Evolutionary conservation across 2,888 invertebrate genomes (phyloP).

Genomic region (Lingula anatina): DNA sequence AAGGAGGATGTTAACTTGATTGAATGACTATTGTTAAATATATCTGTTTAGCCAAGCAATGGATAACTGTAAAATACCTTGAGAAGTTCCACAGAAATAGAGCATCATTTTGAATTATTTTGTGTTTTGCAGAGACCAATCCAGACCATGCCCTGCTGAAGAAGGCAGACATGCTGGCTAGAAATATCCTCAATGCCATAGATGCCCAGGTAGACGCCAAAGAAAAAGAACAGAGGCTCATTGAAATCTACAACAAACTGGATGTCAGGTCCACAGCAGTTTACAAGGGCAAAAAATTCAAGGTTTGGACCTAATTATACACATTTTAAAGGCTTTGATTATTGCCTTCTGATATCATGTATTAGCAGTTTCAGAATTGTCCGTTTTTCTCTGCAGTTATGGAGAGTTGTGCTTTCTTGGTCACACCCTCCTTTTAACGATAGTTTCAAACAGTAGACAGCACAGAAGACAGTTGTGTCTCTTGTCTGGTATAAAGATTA

Average conservation of each 20-base stretch:
- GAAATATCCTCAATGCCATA: too few species aligned
- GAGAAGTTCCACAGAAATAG: background rate
- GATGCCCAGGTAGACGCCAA: constrained; percentile 90
- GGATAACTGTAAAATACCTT: too few species aligned
- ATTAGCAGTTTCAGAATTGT: background rate
- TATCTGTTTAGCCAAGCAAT: too few species aligned
- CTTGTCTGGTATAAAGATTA: too few species aligned
- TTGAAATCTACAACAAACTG: constrained; percentile 86
- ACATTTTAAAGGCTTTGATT: too few species aligned
- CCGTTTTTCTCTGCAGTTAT: background rate
- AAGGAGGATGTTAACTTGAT: too few species aligned
- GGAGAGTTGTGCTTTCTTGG: background rate
- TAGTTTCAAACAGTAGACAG: too few species aligned
- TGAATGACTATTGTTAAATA: too few species aligned
- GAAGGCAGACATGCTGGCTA: too few species aligned
- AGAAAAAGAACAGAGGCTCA: constrained; percentile 79
- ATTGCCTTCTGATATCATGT: background rate
- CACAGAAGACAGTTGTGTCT: too few species aligned
- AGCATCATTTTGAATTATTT: background rate
- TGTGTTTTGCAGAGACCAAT: constrained; percentile 72
- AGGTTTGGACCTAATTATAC: too few species aligned
- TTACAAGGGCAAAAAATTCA: constrained; percentile 71
- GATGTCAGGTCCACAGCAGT: constrained; percentile 84
- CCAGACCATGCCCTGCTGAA: too few species aligned
- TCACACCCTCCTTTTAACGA: background rate